These are phyloP conservation scores for Drosophila malerkotliana DNA, from an alignment of 1,140 invertebrate species.

Conservation along the genomic window DNA sequence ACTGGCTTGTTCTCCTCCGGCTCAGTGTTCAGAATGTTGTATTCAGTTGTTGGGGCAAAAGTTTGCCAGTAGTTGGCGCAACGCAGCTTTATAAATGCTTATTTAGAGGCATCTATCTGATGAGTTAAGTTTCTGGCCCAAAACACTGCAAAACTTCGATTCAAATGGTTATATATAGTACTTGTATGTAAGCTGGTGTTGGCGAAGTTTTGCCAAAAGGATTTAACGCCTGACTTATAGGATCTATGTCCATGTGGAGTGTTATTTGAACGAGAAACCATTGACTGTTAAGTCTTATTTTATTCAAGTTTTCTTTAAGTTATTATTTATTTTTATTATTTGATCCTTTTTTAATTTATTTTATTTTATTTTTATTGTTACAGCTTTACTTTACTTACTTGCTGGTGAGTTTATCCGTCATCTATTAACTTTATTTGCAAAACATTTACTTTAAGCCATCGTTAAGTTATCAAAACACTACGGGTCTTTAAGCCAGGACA, in stretches of 20 bases:
- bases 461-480: slow-evolving; percentile 63
- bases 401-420: slow-evolving; percentile 57
- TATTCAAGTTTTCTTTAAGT: neutral
- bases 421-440: slow-evolving; percentile 28
- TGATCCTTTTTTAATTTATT: slow-evolving; percentile 8
- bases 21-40: slow-evolving; percentile 16
- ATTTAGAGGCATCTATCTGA: slow-evolving; percentile 77
- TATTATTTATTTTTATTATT: slow-evolving; percentile 9
- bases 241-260: slow-evolving; percentile 2
- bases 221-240: slow-evolving; percentile 48
- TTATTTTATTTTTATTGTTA: slow-evolving; percentile 37
- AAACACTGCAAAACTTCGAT: slow-evolving; percentile 50
- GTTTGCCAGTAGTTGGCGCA: slow-evolving; percentile 63
- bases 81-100: slow-evolving; percentile 77
- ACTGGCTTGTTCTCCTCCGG: slow-evolving; percentile 11
- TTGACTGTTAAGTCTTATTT: neutral
- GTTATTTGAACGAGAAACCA: neutral
- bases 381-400: slow-evolving; percentile 63
- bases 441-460: slow-evolving; percentile 11
- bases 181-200: slow-evolving; percentile 27
- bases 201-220: slow-evolving; percentile 35
- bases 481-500: slow-evolving; percentile 57
- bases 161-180: slow-evolving; percentile 31
- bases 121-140: slow-evolving; percentile 63
- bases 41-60: slow-evolving; percentile 38